Percentiles rank a stretch among this genome's conserved stretches.
Conservation (phyloP, 2,888 invertebrate species). For the Lycocerus yunnanus region DNA sequence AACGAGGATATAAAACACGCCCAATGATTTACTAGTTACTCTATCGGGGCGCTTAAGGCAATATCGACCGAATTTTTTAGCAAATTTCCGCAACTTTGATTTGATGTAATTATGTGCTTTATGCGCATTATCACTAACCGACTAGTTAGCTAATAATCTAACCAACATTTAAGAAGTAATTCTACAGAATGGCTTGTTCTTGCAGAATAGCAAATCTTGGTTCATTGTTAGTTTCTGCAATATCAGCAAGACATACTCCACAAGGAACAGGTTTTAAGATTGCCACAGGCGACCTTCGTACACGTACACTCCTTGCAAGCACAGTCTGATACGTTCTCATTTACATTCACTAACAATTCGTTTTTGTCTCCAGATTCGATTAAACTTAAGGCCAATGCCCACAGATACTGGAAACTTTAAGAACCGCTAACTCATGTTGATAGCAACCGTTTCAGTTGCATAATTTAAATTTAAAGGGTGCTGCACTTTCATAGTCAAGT, state of each 20-base stretch:
- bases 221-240: conserved; percentile 31
- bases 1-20: conserved; percentile 45
- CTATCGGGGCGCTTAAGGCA: conserved; percentile 37
- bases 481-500: background rate
- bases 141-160: conserved; percentile 6
- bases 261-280: conserved; percentile 36
- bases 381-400: conserved; percentile 45
- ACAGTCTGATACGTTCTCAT: conserved; percentile 38
- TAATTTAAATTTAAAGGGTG: background rate
- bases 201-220: conserved; percentile 18
- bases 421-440: conserved; percentile 33
- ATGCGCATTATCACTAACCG: conserved; percentile 3
- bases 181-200: conserved; percentile 7
- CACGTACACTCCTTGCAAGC: conserved; percentile 35
- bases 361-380: conserved; percentile 46
- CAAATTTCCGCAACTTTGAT: conserved; percentile 17
- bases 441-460: background rate
- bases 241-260: conserved; percentile 36
- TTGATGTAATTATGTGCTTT: background rate
- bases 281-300: conserved; percentile 38
- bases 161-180: background rate
- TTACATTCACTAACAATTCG: conserved; percentile 45
- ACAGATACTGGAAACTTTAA: conserved; percentile 36
- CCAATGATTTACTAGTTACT: conserved; percentile 37
- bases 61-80: conserved; percentile 39